Percentiles rank a stretch among this genome's conserved stretches.
Evolutionary conservation across 2,113 vertebrate species (phyloP).

Genomic region (Pagrus major): DNA sequence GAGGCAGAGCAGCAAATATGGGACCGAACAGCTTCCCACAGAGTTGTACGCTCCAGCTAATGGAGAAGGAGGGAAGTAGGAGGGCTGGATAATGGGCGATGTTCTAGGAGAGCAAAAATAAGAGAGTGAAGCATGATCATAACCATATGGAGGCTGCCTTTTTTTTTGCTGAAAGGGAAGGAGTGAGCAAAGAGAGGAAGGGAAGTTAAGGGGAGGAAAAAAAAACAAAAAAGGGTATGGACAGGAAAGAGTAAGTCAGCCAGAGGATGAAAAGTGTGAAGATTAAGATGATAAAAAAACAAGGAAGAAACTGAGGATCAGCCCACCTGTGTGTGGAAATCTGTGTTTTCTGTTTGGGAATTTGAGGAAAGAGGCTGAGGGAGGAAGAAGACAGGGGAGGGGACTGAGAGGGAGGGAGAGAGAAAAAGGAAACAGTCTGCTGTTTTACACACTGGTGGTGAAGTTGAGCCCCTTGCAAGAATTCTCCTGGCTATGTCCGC

Average conservation of each 20-base stretch:
- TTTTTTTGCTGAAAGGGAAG: slow-evolving; percentile 67
- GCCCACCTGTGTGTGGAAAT: slow-evolving; percentile 33
- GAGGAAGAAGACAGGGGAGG: slow-evolving; percentile 41
- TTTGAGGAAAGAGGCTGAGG: slow-evolving; percentile 45
- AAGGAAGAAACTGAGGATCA: slow-evolving; percentile 21
- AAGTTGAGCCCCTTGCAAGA: slow-evolving; percentile 80
- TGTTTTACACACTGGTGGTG: slow-evolving; percentile 77
- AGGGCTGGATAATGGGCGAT: slow-evolving; percentile 69
- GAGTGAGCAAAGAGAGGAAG: slow-evolving; percentile 54
- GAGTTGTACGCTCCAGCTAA: slow-evolving; percentile 64
- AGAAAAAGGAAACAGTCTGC: slow-evolving; percentile 62
- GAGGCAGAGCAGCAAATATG: slow-evolving; percentile 69
- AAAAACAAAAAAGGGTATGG: slow-evolving; percentile 20
- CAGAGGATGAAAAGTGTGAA: slow-evolving; percentile 1
- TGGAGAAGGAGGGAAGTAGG: slow-evolving; percentile 68
- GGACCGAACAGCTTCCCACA: slow-evolving; percentile 71
- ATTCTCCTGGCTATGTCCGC: slow-evolving; percentile 77
- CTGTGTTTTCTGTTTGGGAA: slow-evolving; percentile 54
- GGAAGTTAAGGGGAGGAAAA: slow-evolving; percentile 47
- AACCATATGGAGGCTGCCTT: slow-evolving; percentile 83
- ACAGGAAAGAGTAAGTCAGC: slow-evolving; percentile 15
- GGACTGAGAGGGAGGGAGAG: slow-evolving; percentile 8
- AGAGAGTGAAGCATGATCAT: slow-evolving; percentile 81
- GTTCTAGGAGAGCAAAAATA: slow-evolving; percentile 75
- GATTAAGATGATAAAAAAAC: slow-evolving; percentile 34